Percentiles rank a stretch among this genome's conserved stretches.
Evolutionary conservation across 2,888 invertebrate species (phyloP).

Genomic region (Tupiocoris notatus): DNA sequence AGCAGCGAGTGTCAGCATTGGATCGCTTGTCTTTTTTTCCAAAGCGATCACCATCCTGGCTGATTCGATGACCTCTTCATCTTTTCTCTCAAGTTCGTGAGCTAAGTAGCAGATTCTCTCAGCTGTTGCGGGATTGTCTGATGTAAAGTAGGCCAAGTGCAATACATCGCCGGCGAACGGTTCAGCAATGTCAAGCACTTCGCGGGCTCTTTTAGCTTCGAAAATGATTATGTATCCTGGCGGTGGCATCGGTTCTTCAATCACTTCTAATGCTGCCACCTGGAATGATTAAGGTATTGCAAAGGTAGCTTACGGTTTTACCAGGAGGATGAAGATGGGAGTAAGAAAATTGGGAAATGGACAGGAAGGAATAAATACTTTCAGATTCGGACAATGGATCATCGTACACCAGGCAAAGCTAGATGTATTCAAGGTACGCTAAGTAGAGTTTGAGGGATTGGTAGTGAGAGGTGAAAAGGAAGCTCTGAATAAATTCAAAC

Average conservation of each 20-base stretch:
- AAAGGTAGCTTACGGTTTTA: too few species aligned
- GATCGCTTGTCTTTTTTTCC: constrained; percentile 63
- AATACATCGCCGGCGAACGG: constrained; percentile 60
- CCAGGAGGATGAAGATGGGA: too few species aligned
- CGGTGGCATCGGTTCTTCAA: constrained; percentile 62
- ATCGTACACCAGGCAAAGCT: too few species aligned
- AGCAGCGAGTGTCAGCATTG: constrained; percentile 63
- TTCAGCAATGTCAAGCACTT: constrained; percentile 59
- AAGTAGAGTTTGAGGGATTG: too few species aligned
- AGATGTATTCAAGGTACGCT: too few species aligned
- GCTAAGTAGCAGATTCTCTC: constrained; percentile 50
- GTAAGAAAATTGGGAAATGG: too few species aligned
- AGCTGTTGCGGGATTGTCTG: constrained; percentile 61
- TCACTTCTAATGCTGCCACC: constrained; percentile 58
- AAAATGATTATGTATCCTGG: constrained; percentile 66
- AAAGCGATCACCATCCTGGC: constrained; percentile 70
- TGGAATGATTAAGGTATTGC: too few species aligned
- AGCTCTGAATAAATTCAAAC: too few species aligned
- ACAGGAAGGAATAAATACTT: too few species aligned
- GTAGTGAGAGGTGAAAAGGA: too few species aligned
- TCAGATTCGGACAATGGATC: too few species aligned
- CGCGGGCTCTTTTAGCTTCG: constrained; percentile 65
- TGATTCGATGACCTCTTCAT: constrained; percentile 58
- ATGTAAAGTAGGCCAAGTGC: constrained; percentile 69
- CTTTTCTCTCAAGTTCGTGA: constrained; percentile 47